Evolutionary conservation across 2,113 vertebrate genomes (phyloP).

Genomic region (Python bivittatus): DNA sequence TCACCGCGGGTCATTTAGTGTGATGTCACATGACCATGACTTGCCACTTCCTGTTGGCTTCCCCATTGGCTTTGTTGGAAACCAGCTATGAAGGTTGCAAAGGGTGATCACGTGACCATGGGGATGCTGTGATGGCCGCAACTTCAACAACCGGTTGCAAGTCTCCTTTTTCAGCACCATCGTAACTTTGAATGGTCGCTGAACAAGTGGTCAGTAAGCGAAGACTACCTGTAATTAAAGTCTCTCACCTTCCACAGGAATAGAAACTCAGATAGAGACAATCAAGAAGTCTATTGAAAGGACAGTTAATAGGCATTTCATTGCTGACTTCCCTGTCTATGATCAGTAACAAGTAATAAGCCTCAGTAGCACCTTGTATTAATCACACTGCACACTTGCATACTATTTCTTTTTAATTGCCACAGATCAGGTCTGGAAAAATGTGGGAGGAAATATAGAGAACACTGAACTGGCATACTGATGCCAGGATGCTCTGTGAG

Average conservation of each 20-base stretch:
- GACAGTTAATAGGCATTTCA: neutral
- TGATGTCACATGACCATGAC: neutral
- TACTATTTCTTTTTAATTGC: neutral
- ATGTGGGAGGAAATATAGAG: neutral
- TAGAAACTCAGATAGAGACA: neutral
- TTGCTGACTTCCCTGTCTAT: neutral
- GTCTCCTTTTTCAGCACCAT: neutral
- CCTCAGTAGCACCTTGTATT: neutral
- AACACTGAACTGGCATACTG: neutral
- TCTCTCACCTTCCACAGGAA: neutral
- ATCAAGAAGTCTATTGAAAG: neutral
- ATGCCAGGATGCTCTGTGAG: neutral
- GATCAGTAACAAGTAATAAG: neutral
- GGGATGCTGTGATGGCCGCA: neutral
- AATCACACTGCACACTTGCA: neutral
- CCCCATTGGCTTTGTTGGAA: neutral
- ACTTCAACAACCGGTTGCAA: neutral
- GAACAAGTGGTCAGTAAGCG: neutral
- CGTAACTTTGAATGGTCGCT: neutral
- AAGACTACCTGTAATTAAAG: neutral
- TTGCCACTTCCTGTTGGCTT: neutral
- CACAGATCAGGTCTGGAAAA: neutral
- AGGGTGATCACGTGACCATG: neutral
- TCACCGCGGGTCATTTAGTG: neutral
- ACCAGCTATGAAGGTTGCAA: neutral